A percentile compares a stretch with the other conserved stretches of the same genome.
Evolutionary conservation across 2,797 vertebrate genomes (phyloP).

Genomic region (Phylloscopus collybita): DNA sequence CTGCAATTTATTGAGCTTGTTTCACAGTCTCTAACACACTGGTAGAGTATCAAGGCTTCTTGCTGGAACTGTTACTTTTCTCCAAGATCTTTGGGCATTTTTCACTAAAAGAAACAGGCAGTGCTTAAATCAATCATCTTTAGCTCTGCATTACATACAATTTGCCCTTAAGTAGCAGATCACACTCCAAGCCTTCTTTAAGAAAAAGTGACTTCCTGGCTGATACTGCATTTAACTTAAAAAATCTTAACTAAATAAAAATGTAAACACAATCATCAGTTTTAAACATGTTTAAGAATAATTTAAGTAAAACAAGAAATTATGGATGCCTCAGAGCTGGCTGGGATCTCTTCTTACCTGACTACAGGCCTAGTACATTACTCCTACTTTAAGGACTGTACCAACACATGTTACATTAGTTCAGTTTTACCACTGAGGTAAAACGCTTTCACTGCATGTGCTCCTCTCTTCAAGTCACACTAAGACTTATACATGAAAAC

Average conservation of each 20-base stretch:
- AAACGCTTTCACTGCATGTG: background rate
- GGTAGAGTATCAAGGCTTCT: constrained; percentile 25
- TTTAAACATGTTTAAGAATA: constrained; percentile 10
- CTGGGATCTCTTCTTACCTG: background rate
- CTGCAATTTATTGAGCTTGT: constrained; percentile 61
- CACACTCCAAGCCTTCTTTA: background rate
- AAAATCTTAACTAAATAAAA: background rate
- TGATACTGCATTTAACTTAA: background rate
- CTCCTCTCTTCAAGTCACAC: background rate
- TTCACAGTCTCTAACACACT: constrained; percentile 30
- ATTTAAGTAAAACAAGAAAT: background rate
- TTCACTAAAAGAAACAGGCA: constrained; percentile 41
- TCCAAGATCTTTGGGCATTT: constrained; percentile 45
- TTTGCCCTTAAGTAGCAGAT: background rate
- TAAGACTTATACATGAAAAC: background rate
- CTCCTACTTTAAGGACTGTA: background rate
- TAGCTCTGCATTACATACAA: background rate
- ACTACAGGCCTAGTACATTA: background rate
- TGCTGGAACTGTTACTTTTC: constrained; percentile 41
- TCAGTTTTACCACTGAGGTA: background rate
- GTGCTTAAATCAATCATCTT: constrained; percentile 31
- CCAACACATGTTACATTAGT: background rate
- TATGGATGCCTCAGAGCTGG: background rate
- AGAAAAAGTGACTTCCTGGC: background rate
- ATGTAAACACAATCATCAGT: background rate